A percentile compares a stretch with the other conserved stretches of the same genome.
phyloP scores from a whole-genome alignment of 2,888 invertebrate genomes.

The Stratiomys singularior region DNA sequence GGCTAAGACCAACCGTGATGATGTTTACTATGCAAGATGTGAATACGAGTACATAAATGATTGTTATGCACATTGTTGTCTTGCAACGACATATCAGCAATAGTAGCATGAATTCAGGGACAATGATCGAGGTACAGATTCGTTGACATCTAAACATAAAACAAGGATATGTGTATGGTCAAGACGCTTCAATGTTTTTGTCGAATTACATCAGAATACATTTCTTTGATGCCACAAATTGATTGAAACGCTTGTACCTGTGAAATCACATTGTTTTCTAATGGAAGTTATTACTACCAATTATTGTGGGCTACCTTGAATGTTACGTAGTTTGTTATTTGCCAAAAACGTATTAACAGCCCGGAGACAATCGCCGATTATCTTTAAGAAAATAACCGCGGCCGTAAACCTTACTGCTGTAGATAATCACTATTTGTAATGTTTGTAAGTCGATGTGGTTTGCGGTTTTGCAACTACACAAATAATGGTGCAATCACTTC shows the following conservation, averaged over 20 bases:
- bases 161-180: neutral
- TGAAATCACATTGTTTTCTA: neutral
- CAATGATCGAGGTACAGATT: neutral
- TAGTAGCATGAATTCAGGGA: neutral
- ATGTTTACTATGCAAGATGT: slow-evolving; percentile 15
- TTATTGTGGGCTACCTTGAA: too few relatives aligned
- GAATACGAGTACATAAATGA: neutral
- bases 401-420: too few relatives aligned
- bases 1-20: slow-evolving; percentile 9
- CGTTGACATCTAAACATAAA: neutral
- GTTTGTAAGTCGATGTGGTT: too few relatives aligned
- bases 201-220: slow-evolving; percentile 19
- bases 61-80: neutral
- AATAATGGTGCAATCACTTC: too few relatives aligned
- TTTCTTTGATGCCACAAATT: slow-evolving; percentile 9
- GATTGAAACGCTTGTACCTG: neutral
- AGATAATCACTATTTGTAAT: too few relatives aligned
- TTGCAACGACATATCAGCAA: neutral
- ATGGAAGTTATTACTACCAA: too few relatives aligned
- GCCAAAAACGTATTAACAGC: too few relatives aligned
- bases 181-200: neutral
- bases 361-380: too few relatives aligned
- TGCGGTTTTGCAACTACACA: too few relatives aligned
- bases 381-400: too few relatives aligned
- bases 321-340: too few relatives aligned